Conservation (phyloP, 37 sponge, comb jelly and placozoan genomes). For the Halichondria panicea region DNA sequence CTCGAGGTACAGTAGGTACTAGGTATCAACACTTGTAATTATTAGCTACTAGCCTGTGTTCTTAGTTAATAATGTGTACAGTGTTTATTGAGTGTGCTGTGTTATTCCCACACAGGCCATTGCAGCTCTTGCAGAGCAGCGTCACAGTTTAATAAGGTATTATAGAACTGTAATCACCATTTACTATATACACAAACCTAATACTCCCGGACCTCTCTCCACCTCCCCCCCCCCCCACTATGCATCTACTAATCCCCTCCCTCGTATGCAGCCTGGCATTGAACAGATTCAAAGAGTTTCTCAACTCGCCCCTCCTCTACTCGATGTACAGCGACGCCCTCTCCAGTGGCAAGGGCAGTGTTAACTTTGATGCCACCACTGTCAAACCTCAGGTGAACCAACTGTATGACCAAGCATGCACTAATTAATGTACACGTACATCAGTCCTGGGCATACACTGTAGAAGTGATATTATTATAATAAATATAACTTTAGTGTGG, state of each 20-base stretch:
- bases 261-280: constrained; percentile 28
- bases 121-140: constrained; percentile 22
- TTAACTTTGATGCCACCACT: constrained; percentile 14
- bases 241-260: not conserved
- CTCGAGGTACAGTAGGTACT: constrained; percentile 18
- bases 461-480: too few relatives aligned
- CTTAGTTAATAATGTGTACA: not conserved
- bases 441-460: too few relatives aligned
- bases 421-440: too few relatives aligned
- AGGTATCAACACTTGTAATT: not conserved
- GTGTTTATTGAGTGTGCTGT: not conserved
- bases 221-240: not conserved
- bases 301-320: constrained; percentile 51
- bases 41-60: not conserved
- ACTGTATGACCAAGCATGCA: too few relatives aligned
- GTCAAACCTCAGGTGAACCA: constrained; percentile 4
- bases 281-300: constrained; percentile 40
- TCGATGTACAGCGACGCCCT: constrained; percentile 58
- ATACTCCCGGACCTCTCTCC: not conserved
- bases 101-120: constrained; percentile 26
- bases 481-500: too few relatives aligned
- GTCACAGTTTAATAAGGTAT: constrained; percentile 8
- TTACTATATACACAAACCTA: not conserved
- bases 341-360: not conserved
- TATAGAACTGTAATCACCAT: not conserved